phyloP scores from a whole-genome alignment of 2,888 invertebrate species.

The Emesis russula region DNA sequence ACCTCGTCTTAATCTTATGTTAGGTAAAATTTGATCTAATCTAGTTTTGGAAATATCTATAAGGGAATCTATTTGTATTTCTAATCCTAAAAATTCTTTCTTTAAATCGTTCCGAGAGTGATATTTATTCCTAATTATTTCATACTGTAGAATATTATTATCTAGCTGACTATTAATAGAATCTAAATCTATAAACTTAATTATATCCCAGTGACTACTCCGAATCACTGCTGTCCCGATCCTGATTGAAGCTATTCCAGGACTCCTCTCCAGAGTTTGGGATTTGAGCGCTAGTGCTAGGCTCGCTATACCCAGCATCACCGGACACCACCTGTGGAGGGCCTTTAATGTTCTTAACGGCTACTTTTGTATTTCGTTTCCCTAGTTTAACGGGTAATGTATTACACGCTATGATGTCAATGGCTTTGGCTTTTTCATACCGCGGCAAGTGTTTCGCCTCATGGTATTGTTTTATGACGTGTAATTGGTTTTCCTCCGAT shows the following conservation, averaged over 20 bases:
- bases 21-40: no score
- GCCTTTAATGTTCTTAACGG: not conserved
- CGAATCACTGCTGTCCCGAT: slow-evolving; percentile 55
- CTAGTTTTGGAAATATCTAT: no score
- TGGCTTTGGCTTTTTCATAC: slow-evolving; percentile 2
- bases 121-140: not conserved
- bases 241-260: slow-evolving; percentile 69
- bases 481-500: no score
- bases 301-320: slow-evolving; percentile 19
- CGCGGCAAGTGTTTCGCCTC: slow-evolving; percentile 62
- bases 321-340: not conserved
- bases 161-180: slow-evolving; percentile 40
- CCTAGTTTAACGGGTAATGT: not conserved
- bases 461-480: not conserved
- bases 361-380: not conserved
- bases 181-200: slow-evolving; percentile 53
- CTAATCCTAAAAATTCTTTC: not conserved
- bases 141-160: slow-evolving; percentile 31
- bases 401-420: not conserved
- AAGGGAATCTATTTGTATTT: no score
- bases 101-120: not conserved
- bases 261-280: slow-evolving; percentile 68
- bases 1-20: no score
- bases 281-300: slow-evolving; percentile 68
- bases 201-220: slow-evolving; percentile 45